Base-by-base conservation (phyloP, 2,888 invertebrate species). In the Pterostichus madidus region DNA sequence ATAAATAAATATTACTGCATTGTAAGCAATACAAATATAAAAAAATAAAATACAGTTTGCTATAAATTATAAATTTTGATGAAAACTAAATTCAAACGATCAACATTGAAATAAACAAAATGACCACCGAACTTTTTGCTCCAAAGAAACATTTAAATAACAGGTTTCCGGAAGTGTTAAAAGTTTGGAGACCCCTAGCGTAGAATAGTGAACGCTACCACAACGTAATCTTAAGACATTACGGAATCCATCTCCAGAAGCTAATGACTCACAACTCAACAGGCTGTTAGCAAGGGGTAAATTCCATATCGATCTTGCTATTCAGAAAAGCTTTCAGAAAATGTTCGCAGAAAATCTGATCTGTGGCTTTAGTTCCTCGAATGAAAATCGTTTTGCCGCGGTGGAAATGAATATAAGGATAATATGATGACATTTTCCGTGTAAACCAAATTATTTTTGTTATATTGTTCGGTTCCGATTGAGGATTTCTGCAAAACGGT, bases 341-440 rank as follows among this genome's bases (percentile, higher is more conserved):
- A 13, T 71, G 17, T 71, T 71, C 68, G 39, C 39, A 44, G 68
- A 71, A 71, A 44, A 71, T 39, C 46, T 44, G 68, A 71, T 71
- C 68, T 11, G 64, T 8, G 64, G n/a, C 39, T 15, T n/a, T 1
- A 7, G 17, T 71, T 71, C 44, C 17, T 7, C 17, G 68, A 71
- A 71, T 44, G 17, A 46, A 71, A 64, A 64, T 35, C 64, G 35
- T 64, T 64, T 35, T 31, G 10, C n/a, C 35, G 64, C 3, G 5
- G 6, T 31, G 64, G 35, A 64, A 64, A 64, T 64, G 64, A 64
- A 64, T 32, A 64, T n/a, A 49, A 11, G 39, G 39, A 39, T 39
- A 8, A 39, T 39, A 64, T 35, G 64, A 35, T 64, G 64, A 13
- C 35, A 64, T 31, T 32, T 35, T 59, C 31, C 35, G 32, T n/a